Base-by-base conservation (phyloP, 1,140 invertebrate species). In the Dinoponera quadriceps region DNA sequence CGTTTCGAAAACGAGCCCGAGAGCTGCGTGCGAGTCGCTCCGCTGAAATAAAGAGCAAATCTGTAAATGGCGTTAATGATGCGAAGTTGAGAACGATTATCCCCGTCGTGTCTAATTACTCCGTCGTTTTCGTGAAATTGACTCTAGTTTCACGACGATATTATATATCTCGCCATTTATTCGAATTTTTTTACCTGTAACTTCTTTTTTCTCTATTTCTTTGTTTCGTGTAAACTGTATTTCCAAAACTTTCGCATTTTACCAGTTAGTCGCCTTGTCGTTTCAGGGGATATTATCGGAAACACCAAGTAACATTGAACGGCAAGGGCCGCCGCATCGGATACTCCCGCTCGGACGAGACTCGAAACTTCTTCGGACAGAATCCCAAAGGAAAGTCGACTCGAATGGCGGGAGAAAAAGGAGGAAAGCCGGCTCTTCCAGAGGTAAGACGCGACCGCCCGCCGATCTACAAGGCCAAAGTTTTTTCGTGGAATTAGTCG, bases 401-500 rank as follows among this genome's bases (percentile, higher is more conserved):
- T 80, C 51, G 18, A 71, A 71, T 59, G 25, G 54, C 22, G 51
- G 48, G 69, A 57, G 75, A 80, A 80, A 57, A 80, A 59, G 27
- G 25, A 80, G 33, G 7, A 69, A 27, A 14, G 7, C 18, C 11
- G 75, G 7, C 33, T 16, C 7, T 57, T 44, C 69, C 68, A 29
- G 25, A 22, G 18, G 51, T 44, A 59, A 38, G 33, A 59, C 65
- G 75, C 65, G 62, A 14, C 75, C 22, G 33, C 5, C 29, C 49
- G 27, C 20, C 75, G 29, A 71, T 80, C 75, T 71, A 22, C 54
- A 80, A 51, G 66, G 22, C 48, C 48, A 69, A 80, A 80, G 75
- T 80, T 80, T 80, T 80, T 80, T 80, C 65, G 48, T 38, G 65
- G 63, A 68, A 78, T 78, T 78, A 78, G 75, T 69, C 63, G 63